Conservation (phyloP, 2,888 invertebrate species). For the Hylaea fasciaria region DNA sequence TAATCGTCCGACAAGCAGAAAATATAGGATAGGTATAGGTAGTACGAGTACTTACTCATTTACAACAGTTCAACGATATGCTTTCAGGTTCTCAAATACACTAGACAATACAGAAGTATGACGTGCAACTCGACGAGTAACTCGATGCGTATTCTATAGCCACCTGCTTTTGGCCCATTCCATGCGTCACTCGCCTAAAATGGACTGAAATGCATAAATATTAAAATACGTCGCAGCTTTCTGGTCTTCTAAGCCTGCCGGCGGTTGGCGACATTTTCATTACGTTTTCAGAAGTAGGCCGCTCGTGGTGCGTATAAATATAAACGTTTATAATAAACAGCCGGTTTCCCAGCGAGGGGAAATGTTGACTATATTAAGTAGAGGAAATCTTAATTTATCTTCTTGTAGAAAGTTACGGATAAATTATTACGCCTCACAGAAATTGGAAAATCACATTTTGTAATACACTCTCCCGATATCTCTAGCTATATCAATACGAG, state of each 20-base stretch:
- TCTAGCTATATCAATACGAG: too few species aligned
- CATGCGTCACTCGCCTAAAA: constrained; percentile 3
- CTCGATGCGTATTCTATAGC: too few species aligned
- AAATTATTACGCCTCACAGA: not conserved
- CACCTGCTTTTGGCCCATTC: not conserved
- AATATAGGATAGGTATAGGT: too few species aligned
- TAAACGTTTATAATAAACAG: constrained; percentile 18
- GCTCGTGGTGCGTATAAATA: constrained; percentile 2
- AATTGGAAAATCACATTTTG: too few species aligned
- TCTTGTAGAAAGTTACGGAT: not conserved
- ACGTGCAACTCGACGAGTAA: too few species aligned
- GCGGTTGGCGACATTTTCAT: constrained; percentile 18
- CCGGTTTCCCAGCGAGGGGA: not conserved
- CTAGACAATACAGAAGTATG: too few species aligned
- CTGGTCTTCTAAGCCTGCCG: constrained; percentile 12
- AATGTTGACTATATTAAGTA: constrained; percentile 1
- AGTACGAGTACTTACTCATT: too few species aligned
- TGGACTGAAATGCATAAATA: constrained; percentile 12
- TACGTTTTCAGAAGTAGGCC: constrained; percentile 22
- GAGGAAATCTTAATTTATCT: constrained; percentile 7
- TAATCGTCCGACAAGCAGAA: too few species aligned
- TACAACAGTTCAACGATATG: too few species aligned
- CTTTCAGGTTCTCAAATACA: too few species aligned
- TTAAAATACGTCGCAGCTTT: constrained; percentile 9
- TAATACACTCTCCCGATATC: too few species aligned